phyloP scores from a whole-genome alignment of 1,140 invertebrate species.

The roundworm (Caenorhabditis elegans) region DNA sequence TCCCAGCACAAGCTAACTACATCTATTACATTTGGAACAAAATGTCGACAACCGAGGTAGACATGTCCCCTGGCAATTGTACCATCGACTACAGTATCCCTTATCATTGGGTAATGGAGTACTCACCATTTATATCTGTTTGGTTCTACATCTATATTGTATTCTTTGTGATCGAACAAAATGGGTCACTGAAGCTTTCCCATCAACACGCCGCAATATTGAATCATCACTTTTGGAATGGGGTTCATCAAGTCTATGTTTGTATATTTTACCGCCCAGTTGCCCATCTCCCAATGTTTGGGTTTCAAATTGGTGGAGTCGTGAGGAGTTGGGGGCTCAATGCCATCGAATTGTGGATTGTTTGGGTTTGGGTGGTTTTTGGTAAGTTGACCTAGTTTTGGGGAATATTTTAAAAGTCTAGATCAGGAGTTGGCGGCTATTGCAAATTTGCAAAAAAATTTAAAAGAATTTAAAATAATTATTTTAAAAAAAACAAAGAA shows the following conservation, averaged over 20 bases:
- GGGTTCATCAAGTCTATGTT: slow-evolving; percentile 11
- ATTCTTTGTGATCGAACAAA: background rate
- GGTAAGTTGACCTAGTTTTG: background rate
- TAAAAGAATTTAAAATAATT: too few species aligned
- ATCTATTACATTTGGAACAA: too few species aligned
- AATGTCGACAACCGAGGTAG: background rate
- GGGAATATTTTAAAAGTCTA: background rate
- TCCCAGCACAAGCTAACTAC: too few species aligned
- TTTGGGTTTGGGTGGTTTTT: slow-evolving; percentile 9
- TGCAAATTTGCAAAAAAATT: too few species aligned
- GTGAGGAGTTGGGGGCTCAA: background rate
- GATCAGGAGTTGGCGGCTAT: too few species aligned
- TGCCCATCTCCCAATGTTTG: slow-evolving; percentile 2
- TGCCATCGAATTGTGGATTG: slow-evolving; percentile 1
- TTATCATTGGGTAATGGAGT: slow-evolving; percentile 5
- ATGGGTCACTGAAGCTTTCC: background rate
- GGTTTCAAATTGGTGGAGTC: slow-evolving; percentile 2
- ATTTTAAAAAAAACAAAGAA: too few species aligned
- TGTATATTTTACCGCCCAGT: slow-evolving; percentile 3
- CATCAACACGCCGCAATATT: background rate
- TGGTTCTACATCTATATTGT: slow-evolving; percentile 25
- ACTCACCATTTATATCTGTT: background rate
- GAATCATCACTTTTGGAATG: slow-evolving; percentile 17
- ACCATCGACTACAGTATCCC: slow-evolving; percentile 20
- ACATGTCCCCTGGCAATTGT: background rate